Conservation (phyloP, 2,888 invertebrate species). For the Melitaea athalia region DNA sequence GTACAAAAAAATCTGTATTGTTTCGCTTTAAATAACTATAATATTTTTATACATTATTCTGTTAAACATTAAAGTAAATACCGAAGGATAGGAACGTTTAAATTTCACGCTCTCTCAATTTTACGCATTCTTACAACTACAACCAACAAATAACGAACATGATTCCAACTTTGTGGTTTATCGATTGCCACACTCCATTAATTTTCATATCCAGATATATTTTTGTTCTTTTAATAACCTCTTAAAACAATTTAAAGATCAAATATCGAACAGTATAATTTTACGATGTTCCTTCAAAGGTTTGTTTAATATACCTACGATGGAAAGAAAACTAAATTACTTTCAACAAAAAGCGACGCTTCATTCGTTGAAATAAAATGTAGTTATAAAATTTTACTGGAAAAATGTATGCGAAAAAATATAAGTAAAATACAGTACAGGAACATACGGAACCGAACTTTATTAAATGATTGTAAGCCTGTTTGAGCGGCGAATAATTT, state of each 20-base stretch:
- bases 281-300: no score
- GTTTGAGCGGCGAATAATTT: conserved; percentile 20
- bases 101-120: conserved; percentile 27
- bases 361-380: background rate
- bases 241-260: background rate
- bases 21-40: background rate
- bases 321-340: background rate
- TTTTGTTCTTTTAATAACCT: background rate
- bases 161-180: conserved; percentile 22
- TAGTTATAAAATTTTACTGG: background rate
- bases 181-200: conserved; percentile 17
- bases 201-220: conserved; percentile 15
- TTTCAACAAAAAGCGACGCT: background rate
- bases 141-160: background rate
- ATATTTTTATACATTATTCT: conserved; percentile 5
- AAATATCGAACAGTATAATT: background rate
- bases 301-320: no score
- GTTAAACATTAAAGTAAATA: conserved; percentile 14
- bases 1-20: background rate
- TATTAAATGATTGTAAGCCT: conserved; percentile 5
- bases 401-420: background rate
- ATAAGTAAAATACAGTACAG: conserved; percentile 2
- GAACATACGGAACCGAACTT: background rate
- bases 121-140: conserved; percentile 17
- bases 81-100: conserved; percentile 15